Evolutionary conservation across 2,888 invertebrate genomes (phyloP).

Genomic region (Leptothorax acervorum): DNA sequence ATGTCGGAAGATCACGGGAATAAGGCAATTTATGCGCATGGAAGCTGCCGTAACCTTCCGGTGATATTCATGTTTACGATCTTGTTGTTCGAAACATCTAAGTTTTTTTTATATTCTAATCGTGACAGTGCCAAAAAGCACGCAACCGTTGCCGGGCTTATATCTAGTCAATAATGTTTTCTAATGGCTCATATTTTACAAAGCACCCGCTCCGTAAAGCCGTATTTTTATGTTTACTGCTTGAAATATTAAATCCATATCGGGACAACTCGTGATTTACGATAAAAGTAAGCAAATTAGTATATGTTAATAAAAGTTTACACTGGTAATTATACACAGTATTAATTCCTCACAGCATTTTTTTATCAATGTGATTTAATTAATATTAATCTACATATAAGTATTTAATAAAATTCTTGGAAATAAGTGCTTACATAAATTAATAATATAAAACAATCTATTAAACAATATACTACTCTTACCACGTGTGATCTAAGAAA

Average conservation of each 20-base stretch:
- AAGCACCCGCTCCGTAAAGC: not conserved
- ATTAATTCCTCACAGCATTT: not conserved
- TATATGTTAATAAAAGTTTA: not conserved
- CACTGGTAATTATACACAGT: not conserved
- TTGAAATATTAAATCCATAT: not conserved
- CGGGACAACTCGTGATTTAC: not conserved
- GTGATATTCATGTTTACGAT: conserved; percentile 23
- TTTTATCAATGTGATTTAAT: not conserved
- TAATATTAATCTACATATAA: not conserved
- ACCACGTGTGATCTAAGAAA: not conserved
- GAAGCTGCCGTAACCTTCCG: not conserved
- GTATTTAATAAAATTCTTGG: too few species aligned
- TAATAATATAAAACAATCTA: too few species aligned
- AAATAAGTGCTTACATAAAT: too few species aligned
- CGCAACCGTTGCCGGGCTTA: not conserved
- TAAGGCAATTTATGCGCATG: conserved; percentile 34
- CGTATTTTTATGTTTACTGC: not conserved
- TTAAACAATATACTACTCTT: too few species aligned
- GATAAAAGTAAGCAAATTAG: not conserved
- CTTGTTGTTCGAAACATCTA: not conserved
- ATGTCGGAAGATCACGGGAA: conserved; percentile 20
- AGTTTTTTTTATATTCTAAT: conserved; percentile 2
- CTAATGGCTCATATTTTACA: not conserved
- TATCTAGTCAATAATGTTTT: not conserved
- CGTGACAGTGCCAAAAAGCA: conserved; percentile 2